These are phyloP conservation scores for Trichoplusia ni DNA, from an alignment of 1,140 invertebrate species.

Conservation along the genomic window DNA sequence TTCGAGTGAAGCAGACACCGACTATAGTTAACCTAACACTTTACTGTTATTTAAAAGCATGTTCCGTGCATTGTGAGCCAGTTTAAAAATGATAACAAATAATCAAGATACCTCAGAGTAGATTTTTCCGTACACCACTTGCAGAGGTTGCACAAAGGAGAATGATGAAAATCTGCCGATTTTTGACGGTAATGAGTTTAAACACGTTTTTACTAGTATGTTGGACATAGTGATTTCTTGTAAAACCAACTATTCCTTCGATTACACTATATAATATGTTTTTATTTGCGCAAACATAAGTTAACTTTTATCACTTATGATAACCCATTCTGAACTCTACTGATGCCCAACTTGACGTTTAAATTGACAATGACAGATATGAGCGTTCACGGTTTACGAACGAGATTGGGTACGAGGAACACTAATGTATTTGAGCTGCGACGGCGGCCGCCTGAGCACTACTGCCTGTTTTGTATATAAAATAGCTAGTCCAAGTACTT, in stretches of 20 bases:
- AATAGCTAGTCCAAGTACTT: no score
- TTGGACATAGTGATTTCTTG: conserved; percentile 49
- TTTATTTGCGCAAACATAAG: conserved; percentile 39
- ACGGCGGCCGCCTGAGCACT: no score
- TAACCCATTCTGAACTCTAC: conserved; percentile 77
- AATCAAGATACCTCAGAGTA: conserved; percentile 51
- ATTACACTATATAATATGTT: conserved; percentile 39
- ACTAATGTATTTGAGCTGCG: not conserved
- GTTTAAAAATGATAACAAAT: not conserved
- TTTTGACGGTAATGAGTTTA: conserved; percentile 45
- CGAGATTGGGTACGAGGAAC: no score
- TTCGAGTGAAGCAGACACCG: not conserved
- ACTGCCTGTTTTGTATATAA: no score
- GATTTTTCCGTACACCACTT: conserved; percentile 46
- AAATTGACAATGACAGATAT: not conserved
- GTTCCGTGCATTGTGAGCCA: not conserved
- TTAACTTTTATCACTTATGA: conserved; percentile 61
- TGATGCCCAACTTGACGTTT: conserved; percentile 48
- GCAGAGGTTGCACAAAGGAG: conserved; percentile 26
- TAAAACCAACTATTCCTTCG: conserved; percentile 19
- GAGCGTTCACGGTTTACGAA: not conserved
- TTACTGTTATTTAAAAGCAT: conserved; percentile 20
- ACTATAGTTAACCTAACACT: not conserved
- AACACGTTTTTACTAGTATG: conserved; percentile 46
- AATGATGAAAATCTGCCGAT: conserved; percentile 39